Evolutionary conservation across 2,888 invertebrate species (phyloP), one percentile per base, ranked within the genome.

Genomic region (Tanytarsus gracilentus): DNA sequence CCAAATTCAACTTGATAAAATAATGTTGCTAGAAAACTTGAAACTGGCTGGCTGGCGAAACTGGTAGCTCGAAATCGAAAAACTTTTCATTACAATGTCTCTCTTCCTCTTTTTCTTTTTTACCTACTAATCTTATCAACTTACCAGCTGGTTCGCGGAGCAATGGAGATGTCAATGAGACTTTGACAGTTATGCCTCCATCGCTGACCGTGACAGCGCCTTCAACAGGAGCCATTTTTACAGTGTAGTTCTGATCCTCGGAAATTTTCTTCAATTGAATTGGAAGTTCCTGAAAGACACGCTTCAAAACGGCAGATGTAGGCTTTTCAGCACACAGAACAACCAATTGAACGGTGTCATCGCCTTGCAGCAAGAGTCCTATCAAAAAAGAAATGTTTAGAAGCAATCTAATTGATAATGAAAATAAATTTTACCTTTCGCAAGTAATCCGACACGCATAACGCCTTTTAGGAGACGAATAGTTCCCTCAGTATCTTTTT

Each of bases 321-420:
- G 98, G 98, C 67, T 94, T 92, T 73, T 94, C 93, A 62, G 92
- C 87, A 74, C 96, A 97, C 61, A 98, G 78, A 60, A 98, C 93
- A 33, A 98, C 97, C 63, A 98, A 79, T 66, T 94, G 86, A 61
- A 98, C 94, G 69, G 83, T 82, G 64, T 84, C 83, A 76, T 98
- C 97, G 5, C 93, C 93, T 64, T 86, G 84, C 23, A 98, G 79
- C 68, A 98, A 78, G 63, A 98, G 80, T 39, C 94, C 91, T 72
- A 76, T n/a, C n/a, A 14, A 40, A 40, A 33, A 33, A 11, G n/a
- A 75, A 56, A 36, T 56, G 30, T 30, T 44, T 21, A 21, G 39
- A 7, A 5, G n/a, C 11, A 53, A 7, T 16, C 16, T 25, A 21
- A 33, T 33, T 21, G 14, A 40, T 9, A 27, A 27, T 26, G 11